Evolutionary conservation across 2,888 invertebrate genomes (phyloP), one percentile per base, ranked within the genome.

Genomic region (Rhynchonema sp.): DNA sequence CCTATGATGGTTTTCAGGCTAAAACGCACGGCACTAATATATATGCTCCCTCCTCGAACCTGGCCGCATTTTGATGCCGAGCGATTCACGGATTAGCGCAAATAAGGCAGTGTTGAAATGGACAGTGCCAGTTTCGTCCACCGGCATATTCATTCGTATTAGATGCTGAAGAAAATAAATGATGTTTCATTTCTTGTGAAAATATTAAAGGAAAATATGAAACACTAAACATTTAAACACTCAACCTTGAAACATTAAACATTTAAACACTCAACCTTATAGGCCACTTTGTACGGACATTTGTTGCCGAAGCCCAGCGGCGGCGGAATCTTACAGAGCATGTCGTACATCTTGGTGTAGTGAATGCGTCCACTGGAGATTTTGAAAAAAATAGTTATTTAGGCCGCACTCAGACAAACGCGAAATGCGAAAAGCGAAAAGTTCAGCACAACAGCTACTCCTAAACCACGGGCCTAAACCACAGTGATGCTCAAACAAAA

Each of bases 131-230:
- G 94, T 90, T 61, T 84, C 84, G 73, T 91, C 89, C 69, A 99
- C 82, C 59, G 98, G 98, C 96, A 98, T 98, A 78, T 99, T 99
- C 98, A 99, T 99, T 74, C 98, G 82, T 74, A 96, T 96, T 70
- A 96, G 81, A 80, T 92, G 94, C 80, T 77, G 65, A 2, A 64
- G 62, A 55, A 55, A 56, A 29, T 55, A 61, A 46, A 46, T 46
- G 46, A 22, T 22, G 22, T 13, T 17, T 17, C 13, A 46, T 17
- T 46, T 13, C 13, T 13, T 46, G 46, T 46, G n/a, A n/a, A n/a
- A n/a, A n/a, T n/a, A n/a, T n/a, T n/a, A n/a, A 13, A n/a, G 30
- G 13, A 23, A 20, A 9, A 57, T 13, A 13, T 25, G n/a, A 6
- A 6, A 29, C 28, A 22, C n/a, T 3, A 30, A 29, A 38, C 23